Evolutionary conservation across 2,888 invertebrate species (phyloP).

Genomic region (Lepidonotus clava): DNA sequence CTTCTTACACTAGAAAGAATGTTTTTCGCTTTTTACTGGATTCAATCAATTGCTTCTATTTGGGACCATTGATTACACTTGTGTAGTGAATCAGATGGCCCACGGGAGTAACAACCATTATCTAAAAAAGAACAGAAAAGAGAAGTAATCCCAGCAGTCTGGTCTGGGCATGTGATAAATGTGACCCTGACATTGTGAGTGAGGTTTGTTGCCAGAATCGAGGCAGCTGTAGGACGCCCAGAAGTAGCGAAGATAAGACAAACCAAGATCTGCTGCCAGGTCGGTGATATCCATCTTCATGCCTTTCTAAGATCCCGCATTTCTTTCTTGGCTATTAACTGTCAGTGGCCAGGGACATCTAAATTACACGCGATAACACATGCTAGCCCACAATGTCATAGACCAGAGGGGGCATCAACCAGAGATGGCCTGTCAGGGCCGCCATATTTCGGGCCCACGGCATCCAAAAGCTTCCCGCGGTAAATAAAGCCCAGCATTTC

Average conservation of each 20-base stretch:
- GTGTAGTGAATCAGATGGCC: too few species aligned
- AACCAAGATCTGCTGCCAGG: not conserved
- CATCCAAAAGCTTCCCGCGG: not conserved
- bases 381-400: not conserved
- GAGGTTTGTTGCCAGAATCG: too few species aligned
- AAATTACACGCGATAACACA: conserved; percentile 8
- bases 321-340: not conserved
- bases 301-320: not conserved
- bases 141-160: too few species aligned
- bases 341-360: conserved; percentile 12
- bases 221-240: not conserved
- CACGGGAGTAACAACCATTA: too few species aligned
- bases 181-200: too few species aligned
- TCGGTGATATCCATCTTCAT: not conserved
- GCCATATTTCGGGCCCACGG: not conserved
- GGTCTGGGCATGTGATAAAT: too few species aligned
- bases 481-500: not conserved
- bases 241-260: not conserved
- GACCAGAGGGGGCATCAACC: not conserved
- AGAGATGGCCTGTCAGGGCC: not conserved
- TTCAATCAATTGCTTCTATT: too few species aligned
- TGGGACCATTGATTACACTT: too few species aligned
- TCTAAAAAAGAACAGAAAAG: too few species aligned
- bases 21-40: too few species aligned
- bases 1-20: too few species aligned